These are phyloP conservation scores for Poecilia picta DNA, from an alignment of 2,797 vertebrate species.

Conservation along the genomic window DNA sequence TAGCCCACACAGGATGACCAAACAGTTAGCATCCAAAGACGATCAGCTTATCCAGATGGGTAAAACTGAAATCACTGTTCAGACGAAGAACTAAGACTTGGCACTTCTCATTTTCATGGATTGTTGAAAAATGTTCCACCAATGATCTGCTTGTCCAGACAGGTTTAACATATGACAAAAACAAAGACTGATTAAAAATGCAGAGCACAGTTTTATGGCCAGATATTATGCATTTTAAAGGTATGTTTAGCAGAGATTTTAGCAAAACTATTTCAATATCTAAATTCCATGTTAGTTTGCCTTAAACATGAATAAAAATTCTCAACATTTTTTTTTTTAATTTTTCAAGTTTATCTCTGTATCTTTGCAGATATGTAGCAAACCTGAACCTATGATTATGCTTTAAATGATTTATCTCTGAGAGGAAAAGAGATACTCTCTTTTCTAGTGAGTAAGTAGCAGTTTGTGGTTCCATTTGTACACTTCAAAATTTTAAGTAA, in stretches of 20 bases:
- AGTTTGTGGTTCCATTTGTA: too few relatives aligned
- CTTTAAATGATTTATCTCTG: not conserved
- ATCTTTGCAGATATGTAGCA: not conserved
- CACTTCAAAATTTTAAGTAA: too few relatives aligned
- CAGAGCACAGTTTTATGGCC: not conserved
- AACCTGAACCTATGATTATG: not conserved
- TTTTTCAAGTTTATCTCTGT: not conserved
- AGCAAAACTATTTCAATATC: not conserved
- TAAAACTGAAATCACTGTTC: slow-evolving; percentile 50
- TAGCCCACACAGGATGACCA: slow-evolving; percentile 14
- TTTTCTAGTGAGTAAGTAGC: not conserved
- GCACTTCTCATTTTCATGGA: slow-evolving; percentile 28
- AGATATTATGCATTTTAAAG: not conserved
- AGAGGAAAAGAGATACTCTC: too few relatives aligned
- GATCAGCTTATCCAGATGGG: slow-evolving; percentile 39
- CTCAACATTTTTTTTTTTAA: not conserved
- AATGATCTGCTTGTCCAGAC: slow-evolving; percentile 14
- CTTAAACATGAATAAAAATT: not conserved
- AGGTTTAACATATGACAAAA: not conserved
- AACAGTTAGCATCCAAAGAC: slow-evolving; percentile 21
- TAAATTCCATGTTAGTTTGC: not conserved
- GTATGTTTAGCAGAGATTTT: not conserved
- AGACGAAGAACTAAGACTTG: slow-evolving; percentile 30
- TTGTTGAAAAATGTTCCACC: slow-evolving; percentile 5
- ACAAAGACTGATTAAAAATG: not conserved